These are phyloP conservation scores for Microcebus jonahi DNA, from an alignment of 2,113 vertebrate genomes.

Conservation along the genomic window DNA sequence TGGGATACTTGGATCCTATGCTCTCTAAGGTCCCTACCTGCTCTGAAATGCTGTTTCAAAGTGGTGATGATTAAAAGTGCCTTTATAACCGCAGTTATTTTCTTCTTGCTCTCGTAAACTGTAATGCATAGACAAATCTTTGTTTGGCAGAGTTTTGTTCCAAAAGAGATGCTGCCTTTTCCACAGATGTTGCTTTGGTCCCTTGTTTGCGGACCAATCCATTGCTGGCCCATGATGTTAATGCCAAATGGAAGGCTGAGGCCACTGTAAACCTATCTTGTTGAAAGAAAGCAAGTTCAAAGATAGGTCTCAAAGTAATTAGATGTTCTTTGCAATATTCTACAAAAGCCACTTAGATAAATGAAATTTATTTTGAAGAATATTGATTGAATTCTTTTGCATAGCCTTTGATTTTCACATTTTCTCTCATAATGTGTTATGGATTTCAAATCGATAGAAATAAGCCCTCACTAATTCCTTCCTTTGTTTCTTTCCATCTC, in stretches of 20 bases:
- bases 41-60: conserved; percentile 23
- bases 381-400: neutral
- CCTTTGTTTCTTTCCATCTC: neutral
- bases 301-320: neutral
- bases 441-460: neutral
- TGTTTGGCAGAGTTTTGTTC: neutral
- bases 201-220: neutral
- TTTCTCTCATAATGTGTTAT: neutral
- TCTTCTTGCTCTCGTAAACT: neutral
- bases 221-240: neutral
- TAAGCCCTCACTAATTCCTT: neutral
- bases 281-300: conserved; percentile 33
- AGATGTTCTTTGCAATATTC: neutral
- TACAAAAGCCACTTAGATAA: neutral
- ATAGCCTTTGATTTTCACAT: conserved; percentile 8
- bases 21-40: neutral
- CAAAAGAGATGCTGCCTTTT: neutral
- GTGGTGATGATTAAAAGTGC: neutral
- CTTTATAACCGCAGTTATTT: neutral
- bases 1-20: neutral
- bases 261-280: neutral
- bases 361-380: conserved; percentile 19
- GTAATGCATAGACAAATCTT: neutral
- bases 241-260: neutral
- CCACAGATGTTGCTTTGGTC: neutral